phyloP scores from a whole-genome alignment of 2,888 invertebrate species.

The Lasioglossum figueresi region DNA sequence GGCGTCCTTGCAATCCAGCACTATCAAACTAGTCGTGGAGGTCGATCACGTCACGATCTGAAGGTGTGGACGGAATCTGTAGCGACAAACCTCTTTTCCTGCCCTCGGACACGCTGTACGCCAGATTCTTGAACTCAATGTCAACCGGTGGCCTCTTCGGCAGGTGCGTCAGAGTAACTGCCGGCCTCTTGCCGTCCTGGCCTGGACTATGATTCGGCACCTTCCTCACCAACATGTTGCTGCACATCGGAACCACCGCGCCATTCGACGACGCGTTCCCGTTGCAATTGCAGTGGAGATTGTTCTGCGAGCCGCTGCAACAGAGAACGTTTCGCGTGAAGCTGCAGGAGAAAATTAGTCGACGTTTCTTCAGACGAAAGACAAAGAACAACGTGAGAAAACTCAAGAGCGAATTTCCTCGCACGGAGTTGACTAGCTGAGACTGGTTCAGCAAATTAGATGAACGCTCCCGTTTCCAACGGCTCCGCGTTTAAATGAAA shows the following conservation, averaged over 20 bases:
- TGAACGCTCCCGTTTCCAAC: constrained; percentile 14
- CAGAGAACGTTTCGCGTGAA: not conserved
- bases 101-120: constrained; percentile 95
- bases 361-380: not conserved
- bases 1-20: not conserved
- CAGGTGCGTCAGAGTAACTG: constrained; percentile 91
- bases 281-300: constrained; percentile 87
- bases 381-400: not conserved
- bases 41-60: not conserved
- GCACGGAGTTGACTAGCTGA: not conserved
- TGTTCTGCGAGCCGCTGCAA: constrained; percentile 90
- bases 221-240: constrained; percentile 87
- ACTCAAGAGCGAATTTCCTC: not conserved
- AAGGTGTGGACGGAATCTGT: not conserved
- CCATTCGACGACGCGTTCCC: constrained; percentile 76
- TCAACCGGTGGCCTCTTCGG: constrained; percentile 95
- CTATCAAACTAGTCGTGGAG: not conserved
- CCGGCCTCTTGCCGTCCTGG: constrained; percentile 89
- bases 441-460: constrained; percentile 7
- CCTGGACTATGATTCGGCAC: constrained; percentile 87
- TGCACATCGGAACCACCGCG: constrained; percentile 78
- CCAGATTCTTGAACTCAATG: constrained; percentile 94
- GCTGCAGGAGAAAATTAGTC: not conserved
- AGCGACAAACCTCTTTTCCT: constrained; percentile 86
- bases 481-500: constrained; percentile 9